phyloP scores from a whole-genome alignment of 2,888 invertebrate species.

The Cheilosia vernalis region DNA sequence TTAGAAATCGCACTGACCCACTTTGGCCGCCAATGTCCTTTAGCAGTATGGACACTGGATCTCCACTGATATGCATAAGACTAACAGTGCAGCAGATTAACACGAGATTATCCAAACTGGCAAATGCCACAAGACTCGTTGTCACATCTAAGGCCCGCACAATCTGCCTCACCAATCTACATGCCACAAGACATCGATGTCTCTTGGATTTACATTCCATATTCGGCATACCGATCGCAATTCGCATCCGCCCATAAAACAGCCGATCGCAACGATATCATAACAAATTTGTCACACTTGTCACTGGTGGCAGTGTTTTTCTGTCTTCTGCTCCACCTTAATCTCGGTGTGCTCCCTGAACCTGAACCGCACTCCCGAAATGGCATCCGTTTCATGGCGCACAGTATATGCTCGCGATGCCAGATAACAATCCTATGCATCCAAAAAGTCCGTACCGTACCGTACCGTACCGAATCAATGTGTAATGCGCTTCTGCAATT shows the following conservation, averaged over 20 bases:
- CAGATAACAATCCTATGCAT: constrained; percentile 69
- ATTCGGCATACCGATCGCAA: constrained; percentile 49
- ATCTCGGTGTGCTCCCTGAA: constrained; percentile 69
- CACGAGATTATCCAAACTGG: neutral
- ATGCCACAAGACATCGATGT: constrained; percentile 14
- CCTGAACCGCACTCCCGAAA: constrained; percentile 65
- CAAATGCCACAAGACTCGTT: neutral
- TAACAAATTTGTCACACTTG: constrained; percentile 75
- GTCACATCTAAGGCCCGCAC: neutral
- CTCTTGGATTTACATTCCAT: constrained; percentile 39
- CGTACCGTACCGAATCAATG: neutral
- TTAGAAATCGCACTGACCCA: neutral
- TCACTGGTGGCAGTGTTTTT: constrained; percentile 65
- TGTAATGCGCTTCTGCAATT: constrained; percentile 29
- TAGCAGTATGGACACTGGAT: neutral
- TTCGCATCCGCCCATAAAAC: constrained; percentile 21
- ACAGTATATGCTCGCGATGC: constrained; percentile 67
- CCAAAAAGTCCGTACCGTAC: constrained; percentile 32
- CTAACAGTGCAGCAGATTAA: neutral
- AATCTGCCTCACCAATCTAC: constrained; percentile 30
- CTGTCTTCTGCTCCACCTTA: constrained; percentile 70
- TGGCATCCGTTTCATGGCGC: constrained; percentile 72
- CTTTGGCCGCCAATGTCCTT: neutral
- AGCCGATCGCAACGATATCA: constrained; percentile 65
- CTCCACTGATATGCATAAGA: constrained; percentile 2